These are phyloP conservation scores for Drosophila albomicans DNA, from an alignment of 1,140 invertebrate species.

Conservation along the genomic window DNA sequence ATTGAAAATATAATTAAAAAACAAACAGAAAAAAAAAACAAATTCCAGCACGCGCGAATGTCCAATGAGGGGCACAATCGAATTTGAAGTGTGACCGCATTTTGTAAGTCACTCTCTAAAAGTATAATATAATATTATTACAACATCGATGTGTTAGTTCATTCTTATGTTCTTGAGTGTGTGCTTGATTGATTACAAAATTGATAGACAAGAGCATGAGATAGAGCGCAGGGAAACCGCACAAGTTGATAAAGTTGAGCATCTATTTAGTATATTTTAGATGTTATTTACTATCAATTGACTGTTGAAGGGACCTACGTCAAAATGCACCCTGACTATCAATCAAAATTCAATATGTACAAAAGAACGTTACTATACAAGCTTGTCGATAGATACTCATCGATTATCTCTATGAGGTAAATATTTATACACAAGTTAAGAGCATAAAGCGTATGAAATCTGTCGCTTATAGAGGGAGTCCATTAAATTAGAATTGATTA, in stretches of 20 bases:
- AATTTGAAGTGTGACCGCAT: constrained; percentile 19
- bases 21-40: background rate
- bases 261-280: constrained; percentile 9
- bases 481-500: too few species aligned
- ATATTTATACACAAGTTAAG: constrained; percentile 8
- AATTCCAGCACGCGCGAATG: constrained; percentile 22
- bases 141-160: background rate
- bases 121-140: constrained; percentile 6
- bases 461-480: background rate
- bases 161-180: constrained; percentile 4
- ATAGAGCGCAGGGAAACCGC: constrained; percentile 16
- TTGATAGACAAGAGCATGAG: constrained; percentile 18
- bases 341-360: constrained; percentile 44
- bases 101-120: constrained; percentile 12
- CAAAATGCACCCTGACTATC: constrained; percentile 48
- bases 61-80: background rate
- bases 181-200: constrained; percentile 33
- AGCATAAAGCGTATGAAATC: background rate
- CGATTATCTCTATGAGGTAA: constrained; percentile 10
- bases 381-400: constrained; percentile 5
- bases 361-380: constrained; percentile 1
- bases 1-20: constrained; percentile 25
- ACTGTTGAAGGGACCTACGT: constrained; percentile 44
- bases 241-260: constrained; percentile 10
- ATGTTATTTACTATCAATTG: constrained; percentile 44